These are phyloP conservation scores for Chromis chromis DNA, from an alignment of 2,797 vertebrate genomes.

Conservation along the genomic window DNA sequence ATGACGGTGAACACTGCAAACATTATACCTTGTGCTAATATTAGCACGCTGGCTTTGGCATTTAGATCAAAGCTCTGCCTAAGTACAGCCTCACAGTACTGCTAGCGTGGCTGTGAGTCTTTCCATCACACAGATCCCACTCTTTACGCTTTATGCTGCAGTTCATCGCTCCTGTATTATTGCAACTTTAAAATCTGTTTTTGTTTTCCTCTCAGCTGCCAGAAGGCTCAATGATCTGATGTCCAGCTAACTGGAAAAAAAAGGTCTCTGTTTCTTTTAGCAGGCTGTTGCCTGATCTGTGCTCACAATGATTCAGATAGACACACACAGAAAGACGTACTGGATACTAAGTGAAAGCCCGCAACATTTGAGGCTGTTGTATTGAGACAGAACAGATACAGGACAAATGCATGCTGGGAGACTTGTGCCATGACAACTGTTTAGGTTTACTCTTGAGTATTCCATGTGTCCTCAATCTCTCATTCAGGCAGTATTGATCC, in stretches of 20 bases:
- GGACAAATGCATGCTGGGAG: slow-evolving; percentile 27
- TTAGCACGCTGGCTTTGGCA: background rate
- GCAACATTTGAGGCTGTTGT: background rate
- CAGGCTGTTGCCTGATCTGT: slow-evolving; percentile 14
- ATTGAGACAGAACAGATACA: slow-evolving; percentile 26
- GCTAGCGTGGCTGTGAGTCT: background rate
- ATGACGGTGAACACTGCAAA: background rate
- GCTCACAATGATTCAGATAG: slow-evolving; percentile 8
- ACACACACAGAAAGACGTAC: background rate
- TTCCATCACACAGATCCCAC: too few relatives aligned
- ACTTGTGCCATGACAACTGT: slow-evolving; percentile 21
- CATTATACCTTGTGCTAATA: background rate
- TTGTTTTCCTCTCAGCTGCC: slow-evolving; percentile 20
- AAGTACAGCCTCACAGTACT: slow-evolving; percentile 6
- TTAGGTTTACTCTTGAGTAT: slow-evolving; percentile 29
- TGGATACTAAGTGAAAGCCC: background rate
- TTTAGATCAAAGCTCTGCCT: slow-evolving; percentile 10
- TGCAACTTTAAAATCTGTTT: slow-evolving; percentile 12
- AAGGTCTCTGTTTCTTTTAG: slow-evolving; percentile 3
- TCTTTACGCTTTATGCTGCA: background rate
- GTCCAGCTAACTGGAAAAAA: background rate
- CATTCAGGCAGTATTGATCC: slow-evolving; percentile 55
- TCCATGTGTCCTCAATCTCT: slow-evolving; percentile 25
- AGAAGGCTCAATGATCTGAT: slow-evolving; percentile 24
- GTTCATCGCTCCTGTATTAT: slow-evolving; percentile 4